These are phyloP conservation scores for Meteorus sp. DNA, from an alignment of 1,140 invertebrate species.

Conservation along the genomic window DNA sequence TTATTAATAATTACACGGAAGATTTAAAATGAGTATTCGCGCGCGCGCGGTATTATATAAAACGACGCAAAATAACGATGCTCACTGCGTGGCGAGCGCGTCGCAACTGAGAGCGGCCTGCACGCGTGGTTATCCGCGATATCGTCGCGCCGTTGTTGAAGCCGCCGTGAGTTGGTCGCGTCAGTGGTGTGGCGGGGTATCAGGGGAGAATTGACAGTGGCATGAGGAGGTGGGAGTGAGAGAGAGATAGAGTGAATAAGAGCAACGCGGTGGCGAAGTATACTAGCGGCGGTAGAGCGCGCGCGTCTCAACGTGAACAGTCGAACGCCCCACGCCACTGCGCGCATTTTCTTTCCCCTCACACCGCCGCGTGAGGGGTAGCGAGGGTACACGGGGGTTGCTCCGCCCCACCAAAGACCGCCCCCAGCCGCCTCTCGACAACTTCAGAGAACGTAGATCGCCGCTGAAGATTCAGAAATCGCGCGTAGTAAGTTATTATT, in stretches of 20 bases:
- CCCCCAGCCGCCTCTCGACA: constrained; percentile 29
- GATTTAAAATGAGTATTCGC: neutral
- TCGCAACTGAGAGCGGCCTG: constrained; percentile 55
- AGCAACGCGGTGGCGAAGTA: neutral
- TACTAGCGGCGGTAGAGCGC: neutral
- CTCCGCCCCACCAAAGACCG: constrained; percentile 30
- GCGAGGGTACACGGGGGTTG: constrained; percentile 9
- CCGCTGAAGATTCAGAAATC: neutral
- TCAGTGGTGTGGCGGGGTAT: neutral
- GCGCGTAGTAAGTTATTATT: too few species aligned
- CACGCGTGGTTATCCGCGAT: constrained; percentile 42
- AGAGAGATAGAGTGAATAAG: neutral
- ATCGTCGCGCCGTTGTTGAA: constrained; percentile 30
- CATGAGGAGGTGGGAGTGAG: neutral
- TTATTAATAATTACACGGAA: neutral
- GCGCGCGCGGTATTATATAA: neutral
- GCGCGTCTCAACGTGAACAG: neutral
- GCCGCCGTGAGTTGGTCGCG: constrained; percentile 15
- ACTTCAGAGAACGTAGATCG: constrained; percentile 9
- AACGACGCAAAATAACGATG: constrained; percentile 22
- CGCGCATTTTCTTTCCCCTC: constrained; percentile 7
- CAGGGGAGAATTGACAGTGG: neutral
- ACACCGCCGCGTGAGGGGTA: constrained; percentile 3
- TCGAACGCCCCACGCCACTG: constrained; percentile 17
- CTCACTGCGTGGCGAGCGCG: constrained; percentile 58